These are phyloP conservation scores for Venustaconcha ellipsiformis DNA, from an alignment of 1,140 invertebrate genomes.

Conservation along the genomic window DNA sequence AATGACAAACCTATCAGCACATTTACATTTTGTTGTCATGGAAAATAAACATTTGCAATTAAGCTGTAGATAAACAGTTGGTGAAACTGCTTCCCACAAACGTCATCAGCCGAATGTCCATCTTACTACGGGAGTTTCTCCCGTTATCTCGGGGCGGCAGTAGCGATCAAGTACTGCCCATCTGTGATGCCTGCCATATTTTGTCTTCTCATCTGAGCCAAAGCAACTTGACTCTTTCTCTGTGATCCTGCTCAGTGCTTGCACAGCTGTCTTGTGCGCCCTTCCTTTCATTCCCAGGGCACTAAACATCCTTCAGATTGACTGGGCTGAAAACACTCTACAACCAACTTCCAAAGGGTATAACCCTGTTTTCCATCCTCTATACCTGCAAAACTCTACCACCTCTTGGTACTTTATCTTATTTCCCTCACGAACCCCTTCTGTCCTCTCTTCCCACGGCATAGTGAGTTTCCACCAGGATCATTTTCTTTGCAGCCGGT, in stretches of 20 bases:
- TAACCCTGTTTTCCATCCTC: slow-evolving; percentile 14
- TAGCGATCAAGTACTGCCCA: no score
- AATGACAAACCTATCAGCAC: no score
- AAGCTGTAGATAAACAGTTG: no score
- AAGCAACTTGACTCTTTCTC: slow-evolving; percentile 23
- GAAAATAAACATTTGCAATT: no score
- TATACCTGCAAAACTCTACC: slow-evolving; percentile 8
- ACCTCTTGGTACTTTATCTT: slow-evolving; percentile 9
- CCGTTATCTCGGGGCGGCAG: slow-evolving; percentile 1
- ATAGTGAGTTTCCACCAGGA: slow-evolving; percentile 13
- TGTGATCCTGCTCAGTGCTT: not conserved
- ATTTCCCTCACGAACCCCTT: slow-evolving; percentile 6
- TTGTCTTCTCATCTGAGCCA: slow-evolving; percentile 13
- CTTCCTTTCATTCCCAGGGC: not conserved
- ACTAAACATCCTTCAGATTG: slow-evolving; percentile 12
- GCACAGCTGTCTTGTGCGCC: slow-evolving; percentile 5
- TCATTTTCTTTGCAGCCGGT: not conserved
- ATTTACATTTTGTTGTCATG: no score
- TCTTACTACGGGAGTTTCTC: slow-evolving; percentile 9
- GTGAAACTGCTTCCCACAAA: slow-evolving; percentile 7
- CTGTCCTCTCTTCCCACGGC: not conserved
- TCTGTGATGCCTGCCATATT: slow-evolving; percentile 12
- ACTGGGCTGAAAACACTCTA: slow-evolving; percentile 29
- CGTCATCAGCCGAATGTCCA: slow-evolving; percentile 14
- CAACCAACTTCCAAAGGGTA: slow-evolving; percentile 19